phyloP scores from a whole-genome alignment of 2,888 invertebrate species.

The Syrista parreyssii region DNA sequence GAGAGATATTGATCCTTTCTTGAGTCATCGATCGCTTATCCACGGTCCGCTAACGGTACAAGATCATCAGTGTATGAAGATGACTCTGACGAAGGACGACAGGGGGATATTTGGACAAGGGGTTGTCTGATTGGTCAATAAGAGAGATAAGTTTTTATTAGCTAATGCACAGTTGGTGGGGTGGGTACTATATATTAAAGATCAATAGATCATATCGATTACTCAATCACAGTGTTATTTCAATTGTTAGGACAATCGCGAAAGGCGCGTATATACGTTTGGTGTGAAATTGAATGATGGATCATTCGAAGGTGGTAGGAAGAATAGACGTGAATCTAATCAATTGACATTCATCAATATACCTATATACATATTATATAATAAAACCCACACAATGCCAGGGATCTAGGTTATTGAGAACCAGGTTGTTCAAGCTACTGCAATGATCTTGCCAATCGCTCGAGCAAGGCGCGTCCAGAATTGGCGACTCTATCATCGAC shows the following conservation, averaged over 20 bases:
- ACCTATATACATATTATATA: neutral
- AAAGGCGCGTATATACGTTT: neutral
- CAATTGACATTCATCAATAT: neutral
- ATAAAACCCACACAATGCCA: neutral
- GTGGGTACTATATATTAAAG: neutral
- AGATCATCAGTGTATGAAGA: neutral
- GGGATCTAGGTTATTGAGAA: neutral
- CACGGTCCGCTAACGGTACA: neutral
- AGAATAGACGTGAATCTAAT: neutral
- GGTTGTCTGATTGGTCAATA: neutral
- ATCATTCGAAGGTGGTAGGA: neutral
- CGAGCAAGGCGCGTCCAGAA: neutral
- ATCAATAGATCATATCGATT: constrained; percentile 1
- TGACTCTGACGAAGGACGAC: neutral
- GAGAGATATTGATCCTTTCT: neutral
- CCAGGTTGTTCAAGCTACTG: neutral
- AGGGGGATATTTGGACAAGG: neutral
- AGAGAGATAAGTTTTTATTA: neutral
- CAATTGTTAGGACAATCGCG: neutral
- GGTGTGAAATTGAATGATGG: neutral
- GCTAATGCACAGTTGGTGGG: neutral
- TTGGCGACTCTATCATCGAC: neutral
- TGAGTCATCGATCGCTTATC: neutral
- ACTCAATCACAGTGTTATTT: neutral
- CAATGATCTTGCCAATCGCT: neutral